Evolutionary conservation across 2,888 invertebrate species (phyloP).

Genomic region (Drosophila heteroneura): DNA sequence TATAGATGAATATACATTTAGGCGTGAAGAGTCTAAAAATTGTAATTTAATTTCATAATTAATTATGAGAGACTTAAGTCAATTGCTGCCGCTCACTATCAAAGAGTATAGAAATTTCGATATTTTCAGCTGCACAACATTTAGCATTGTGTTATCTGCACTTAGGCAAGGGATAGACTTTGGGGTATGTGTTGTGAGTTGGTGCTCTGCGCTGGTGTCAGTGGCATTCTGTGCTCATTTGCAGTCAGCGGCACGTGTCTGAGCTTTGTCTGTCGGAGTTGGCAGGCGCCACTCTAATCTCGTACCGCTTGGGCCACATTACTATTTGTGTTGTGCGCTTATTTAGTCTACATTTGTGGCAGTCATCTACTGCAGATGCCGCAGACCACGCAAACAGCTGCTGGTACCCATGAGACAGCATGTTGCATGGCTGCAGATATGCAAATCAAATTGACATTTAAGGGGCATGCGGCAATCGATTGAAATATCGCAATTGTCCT

Average conservation of each 20-base stretch:
- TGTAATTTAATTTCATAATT: not conserved
- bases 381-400: not conserved
- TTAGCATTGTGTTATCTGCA: constrained; percentile 12
- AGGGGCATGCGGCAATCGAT: constrained; percentile 58
- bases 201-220: constrained; percentile 22
- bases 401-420: constrained; percentile 1
- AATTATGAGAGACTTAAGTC: too few relatives aligned
- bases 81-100: not conserved
- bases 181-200: not conserved
- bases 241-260: constrained; percentile 58
- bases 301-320: constrained; percentile 26
- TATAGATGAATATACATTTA: not conserved
- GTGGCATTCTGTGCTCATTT: constrained; percentile 61
- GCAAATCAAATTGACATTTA: constrained; percentile 61
- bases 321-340: constrained; percentile 10
- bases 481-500: constrained; percentile 63
- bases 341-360: constrained; percentile 13
- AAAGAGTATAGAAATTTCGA: constrained; percentile 2
- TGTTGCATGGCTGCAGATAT: constrained; percentile 31
- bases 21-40: rapidly evolving
- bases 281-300: constrained; percentile 38
- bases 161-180: not conserved
- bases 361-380: constrained; percentile 23
- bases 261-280: constrained; percentile 1
- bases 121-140: not conserved